These are phyloP conservation scores for Synaphobranchus kaupii DNA, from an alignment of 2,797 vertebrate genomes.

Conservation along the genomic window DNA sequence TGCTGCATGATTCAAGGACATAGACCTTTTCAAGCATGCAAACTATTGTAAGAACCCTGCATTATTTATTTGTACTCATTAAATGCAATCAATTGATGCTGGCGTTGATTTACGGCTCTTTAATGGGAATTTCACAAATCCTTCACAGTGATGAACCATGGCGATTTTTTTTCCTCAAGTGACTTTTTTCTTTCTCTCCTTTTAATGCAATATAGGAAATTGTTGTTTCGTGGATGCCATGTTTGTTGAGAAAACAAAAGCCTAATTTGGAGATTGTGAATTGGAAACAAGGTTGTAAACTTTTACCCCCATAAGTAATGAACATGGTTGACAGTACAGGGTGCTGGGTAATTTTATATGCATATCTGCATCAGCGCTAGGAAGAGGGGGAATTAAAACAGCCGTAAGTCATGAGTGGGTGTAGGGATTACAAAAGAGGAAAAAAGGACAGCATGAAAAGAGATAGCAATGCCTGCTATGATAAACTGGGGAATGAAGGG, in stretches of 20 bases:
- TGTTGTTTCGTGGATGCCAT: conserved; percentile 39
- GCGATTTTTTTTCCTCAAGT: conserved; percentile 54
- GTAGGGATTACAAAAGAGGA: conserved; percentile 51
- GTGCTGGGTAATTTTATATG: conserved; percentile 29
- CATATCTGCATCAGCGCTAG: conserved; percentile 34
- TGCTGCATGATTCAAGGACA: not conserved
- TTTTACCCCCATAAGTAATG: conserved; percentile 43
- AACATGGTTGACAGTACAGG: conserved; percentile 32
- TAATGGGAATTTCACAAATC: conserved; percentile 67
- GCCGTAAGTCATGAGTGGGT: conserved; percentile 52
- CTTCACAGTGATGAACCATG: conserved; percentile 68
- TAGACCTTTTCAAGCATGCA: conserved; percentile 28
- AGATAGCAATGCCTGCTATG: conserved; percentile 28
- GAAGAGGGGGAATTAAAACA: conserved; percentile 35
- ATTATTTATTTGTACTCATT: conserved; percentile 75
- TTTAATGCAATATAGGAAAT: conserved; percentile 44
- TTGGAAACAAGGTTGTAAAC: conserved; percentile 21
- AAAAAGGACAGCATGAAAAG: conserved; percentile 45
- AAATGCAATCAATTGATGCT: conserved; percentile 73
- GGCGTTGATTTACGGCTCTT: conserved; percentile 69
- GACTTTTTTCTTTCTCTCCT: conserved; percentile 59
- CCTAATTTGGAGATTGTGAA: conserved; percentile 23
- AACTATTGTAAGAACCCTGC: conserved; percentile 46
- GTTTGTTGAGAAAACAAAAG: conserved; percentile 49
- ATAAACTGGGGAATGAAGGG: conserved; percentile 34